These are phyloP conservation scores for Pocillopora damicornis DNA, from an alignment of 64 coral and sea anemone species.

Conservation along the genomic window DNA sequence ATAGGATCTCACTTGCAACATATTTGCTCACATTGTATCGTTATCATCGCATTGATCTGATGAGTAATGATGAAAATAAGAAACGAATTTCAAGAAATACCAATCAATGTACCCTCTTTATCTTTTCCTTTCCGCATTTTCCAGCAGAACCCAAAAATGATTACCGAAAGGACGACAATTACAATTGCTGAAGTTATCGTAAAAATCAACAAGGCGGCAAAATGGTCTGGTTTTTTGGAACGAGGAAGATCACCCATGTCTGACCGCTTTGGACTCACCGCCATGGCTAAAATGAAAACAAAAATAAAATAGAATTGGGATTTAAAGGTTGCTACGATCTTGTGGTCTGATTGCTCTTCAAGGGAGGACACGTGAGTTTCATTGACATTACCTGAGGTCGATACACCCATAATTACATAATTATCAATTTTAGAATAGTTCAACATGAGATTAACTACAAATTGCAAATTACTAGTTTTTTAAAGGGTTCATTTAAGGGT, in stretches of 20 bases:
- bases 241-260: background rate
- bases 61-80: background rate
- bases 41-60: background rate
- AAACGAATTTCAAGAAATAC: background rate
- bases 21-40: background rate
- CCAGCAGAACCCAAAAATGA: background rate
- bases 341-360: background rate
- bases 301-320: background rate
- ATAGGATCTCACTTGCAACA: background rate
- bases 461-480: too few species aligned
- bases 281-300: background rate
- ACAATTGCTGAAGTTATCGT: background rate
- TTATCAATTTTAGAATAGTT: too few species aligned
- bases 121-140: background rate
- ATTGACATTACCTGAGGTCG: too few species aligned
- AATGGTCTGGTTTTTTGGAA: background rate
- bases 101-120: background rate
- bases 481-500: too few species aligned
- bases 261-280: background rate
- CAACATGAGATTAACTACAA: too few species aligned
- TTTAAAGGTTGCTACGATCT: background rate
- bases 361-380: too few species aligned
- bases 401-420: too few species aligned
- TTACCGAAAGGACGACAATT: background rate
- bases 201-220: background rate